Evolutionary conservation across 2,888 invertebrate genomes (phyloP).

Genomic region (Caenorhabditis plicata): DNA sequence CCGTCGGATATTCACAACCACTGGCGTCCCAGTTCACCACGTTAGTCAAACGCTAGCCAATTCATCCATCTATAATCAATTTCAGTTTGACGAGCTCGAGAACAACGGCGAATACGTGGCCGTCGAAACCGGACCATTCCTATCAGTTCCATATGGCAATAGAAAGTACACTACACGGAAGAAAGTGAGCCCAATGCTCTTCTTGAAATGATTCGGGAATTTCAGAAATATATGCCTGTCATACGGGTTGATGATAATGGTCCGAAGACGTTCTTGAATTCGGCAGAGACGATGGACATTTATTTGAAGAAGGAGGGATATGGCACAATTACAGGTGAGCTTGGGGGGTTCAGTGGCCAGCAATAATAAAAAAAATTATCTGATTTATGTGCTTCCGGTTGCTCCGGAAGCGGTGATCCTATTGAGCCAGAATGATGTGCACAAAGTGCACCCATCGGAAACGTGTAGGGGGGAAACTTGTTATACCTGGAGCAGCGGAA

Average conservation of each 20-base stretch:
- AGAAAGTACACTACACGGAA: constrained; percentile 15
- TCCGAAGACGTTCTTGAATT: constrained; percentile 36
- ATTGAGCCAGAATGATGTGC: too few species aligned
- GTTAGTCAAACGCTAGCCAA: constrained; percentile 13
- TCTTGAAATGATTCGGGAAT: background rate
- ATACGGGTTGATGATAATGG: constrained; percentile 17
- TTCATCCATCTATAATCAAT: background rate
- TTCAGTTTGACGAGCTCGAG: constrained; percentile 48
- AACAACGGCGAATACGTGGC: constrained; percentile 50
- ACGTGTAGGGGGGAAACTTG: too few species aligned
- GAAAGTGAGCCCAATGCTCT: constrained; percentile 24
- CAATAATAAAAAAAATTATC: too few species aligned
- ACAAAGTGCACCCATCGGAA: constrained; percentile 1
- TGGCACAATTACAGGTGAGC: constrained; percentile 41
- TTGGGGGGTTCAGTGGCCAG: too few species aligned
- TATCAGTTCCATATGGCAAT: constrained; percentile 39
- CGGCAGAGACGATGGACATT: constrained; percentile 45
- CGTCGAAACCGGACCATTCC: constrained; percentile 39
- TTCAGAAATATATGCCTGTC: constrained; percentile 34
- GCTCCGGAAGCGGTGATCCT: too few species aligned
- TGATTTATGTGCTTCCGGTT: background rate
- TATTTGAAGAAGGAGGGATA: constrained; percentile 46
- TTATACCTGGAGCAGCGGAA: too few species aligned
- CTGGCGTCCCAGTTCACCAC: constrained; percentile 32
- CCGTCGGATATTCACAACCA: constrained; percentile 25